Evolutionary conservation across 2,113 vertebrate species (phyloP).

Genomic region (Notothenia coriiceps): DNA sequence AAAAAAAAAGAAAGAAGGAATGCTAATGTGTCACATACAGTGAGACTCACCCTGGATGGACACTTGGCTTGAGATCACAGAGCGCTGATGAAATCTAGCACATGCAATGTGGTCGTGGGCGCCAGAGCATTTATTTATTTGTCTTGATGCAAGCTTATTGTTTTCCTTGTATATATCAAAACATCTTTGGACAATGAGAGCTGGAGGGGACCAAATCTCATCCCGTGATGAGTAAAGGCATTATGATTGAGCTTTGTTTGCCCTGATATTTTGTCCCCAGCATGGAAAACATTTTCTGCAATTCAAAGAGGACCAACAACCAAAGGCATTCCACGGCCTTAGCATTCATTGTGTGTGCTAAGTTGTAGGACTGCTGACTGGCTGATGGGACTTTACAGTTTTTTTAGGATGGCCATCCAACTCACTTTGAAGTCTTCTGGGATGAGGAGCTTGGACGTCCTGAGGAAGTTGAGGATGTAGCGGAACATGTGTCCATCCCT

Average conservation of each 20-base stretch:
- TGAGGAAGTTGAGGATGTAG: constrained; percentile 99
- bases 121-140: constrained; percentile 25
- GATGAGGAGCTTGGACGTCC: constrained; percentile 98
- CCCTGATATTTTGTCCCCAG: constrained; percentile 38
- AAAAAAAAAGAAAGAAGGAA: constrained; percentile 45
- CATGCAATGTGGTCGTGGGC: constrained; percentile 8
- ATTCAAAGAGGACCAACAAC: constrained; percentile 35
- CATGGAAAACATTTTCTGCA: constrained; percentile 34
- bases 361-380: constrained; percentile 74
- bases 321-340: constrained; percentile 50
- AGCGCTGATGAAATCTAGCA: constrained; percentile 14
- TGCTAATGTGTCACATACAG: constrained; percentile 67
- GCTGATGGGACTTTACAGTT: constrained; percentile 67
- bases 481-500: constrained; percentile 99
- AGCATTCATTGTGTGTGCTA: constrained; percentile 63
- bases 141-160: constrained; percentile 10
- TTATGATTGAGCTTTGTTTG: constrained; percentile 39
- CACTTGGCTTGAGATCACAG: constrained; percentile 32
- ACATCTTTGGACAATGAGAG: constrained; percentile 15
- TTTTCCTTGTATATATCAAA: constrained; percentile 45
- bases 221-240: constrained; percentile 35
- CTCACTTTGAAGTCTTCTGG: constrained; percentile 99
- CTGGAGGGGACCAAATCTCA: constrained; percentile 29
- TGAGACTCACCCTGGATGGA: constrained; percentile 52
- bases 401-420: constrained; percentile 56